Evolutionary conservation across 2,113 vertebrate genomes (phyloP).

Genomic region (Azemiops feae): DNA sequence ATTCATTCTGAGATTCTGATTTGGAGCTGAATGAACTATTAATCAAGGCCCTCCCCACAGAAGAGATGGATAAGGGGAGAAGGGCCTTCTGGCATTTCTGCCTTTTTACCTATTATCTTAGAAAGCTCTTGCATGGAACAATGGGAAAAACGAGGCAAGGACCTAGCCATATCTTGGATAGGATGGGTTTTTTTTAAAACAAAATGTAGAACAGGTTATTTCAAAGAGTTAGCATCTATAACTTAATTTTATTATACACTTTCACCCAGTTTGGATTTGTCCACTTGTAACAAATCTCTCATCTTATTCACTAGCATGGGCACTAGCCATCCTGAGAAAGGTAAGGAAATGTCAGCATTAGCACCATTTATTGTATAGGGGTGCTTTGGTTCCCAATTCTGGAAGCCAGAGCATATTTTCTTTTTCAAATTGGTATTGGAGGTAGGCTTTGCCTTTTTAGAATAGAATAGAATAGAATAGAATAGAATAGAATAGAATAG

Average conservation of each 20-base stretch:
- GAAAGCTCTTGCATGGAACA: slow-evolving; percentile 17
- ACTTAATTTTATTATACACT: not conserved
- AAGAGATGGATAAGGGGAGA: not conserved
- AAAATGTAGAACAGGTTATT: not conserved
- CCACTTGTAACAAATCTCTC: not conserved
- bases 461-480: too few relatives aligned
- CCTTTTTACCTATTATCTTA: not conserved
- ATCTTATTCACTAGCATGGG: not conserved
- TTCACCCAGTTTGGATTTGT: too few relatives aligned
- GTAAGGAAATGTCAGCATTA: too few relatives aligned
- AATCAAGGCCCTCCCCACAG: not conserved
- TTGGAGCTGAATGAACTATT: slow-evolving; percentile 20
- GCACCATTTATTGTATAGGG: not conserved
- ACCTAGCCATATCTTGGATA: not conserved
- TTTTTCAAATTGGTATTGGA: not conserved
- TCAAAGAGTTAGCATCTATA: not conserved
- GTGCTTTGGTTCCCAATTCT: not conserved
- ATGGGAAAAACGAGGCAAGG: not conserved
- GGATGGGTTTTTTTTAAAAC: not conserved
- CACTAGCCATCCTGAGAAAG: not conserved
- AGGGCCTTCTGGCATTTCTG: not conserved
- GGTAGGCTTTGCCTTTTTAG: not conserved
- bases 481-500: too few relatives aligned
- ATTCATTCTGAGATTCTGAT: not conserved
- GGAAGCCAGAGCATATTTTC: slow-evolving; percentile 11